These are phyloP conservation scores for Pyrrhosoma nymphula DNA, from an alignment of 2,888 invertebrate genomes.

Conservation along the genomic window DNA sequence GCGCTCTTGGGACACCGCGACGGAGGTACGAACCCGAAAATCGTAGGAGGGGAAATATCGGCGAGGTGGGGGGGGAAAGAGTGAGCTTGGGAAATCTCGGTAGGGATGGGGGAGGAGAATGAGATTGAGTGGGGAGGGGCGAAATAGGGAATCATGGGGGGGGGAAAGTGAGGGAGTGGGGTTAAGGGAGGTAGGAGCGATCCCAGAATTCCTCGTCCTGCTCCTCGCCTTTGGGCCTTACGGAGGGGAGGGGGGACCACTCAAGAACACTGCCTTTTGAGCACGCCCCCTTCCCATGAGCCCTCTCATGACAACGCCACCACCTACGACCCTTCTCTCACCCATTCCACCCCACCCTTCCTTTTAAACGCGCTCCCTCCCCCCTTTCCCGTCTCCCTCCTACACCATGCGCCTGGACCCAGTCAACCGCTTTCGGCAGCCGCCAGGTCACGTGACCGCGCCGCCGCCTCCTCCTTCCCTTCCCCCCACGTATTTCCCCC, in stretches of 20 bases:
- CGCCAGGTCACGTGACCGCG: slow-evolving; percentile 17
- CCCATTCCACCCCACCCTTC: background rate
- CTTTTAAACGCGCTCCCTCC: background rate
- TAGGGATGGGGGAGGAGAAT: background rate
- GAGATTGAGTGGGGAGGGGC: no score
- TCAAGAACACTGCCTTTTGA: slow-evolving; percentile 34
- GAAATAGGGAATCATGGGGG: no score
- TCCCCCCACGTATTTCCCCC: no score
- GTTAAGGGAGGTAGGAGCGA: background rate
- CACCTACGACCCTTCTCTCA: background rate
- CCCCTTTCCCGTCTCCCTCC: background rate
- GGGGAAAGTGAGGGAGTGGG: no score
- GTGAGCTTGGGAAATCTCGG: no score
- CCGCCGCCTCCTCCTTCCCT: background rate
- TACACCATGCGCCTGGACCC: background rate
- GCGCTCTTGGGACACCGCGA: no score
- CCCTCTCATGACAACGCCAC: slow-evolving; percentile 15
- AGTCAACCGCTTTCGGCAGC: slow-evolving; percentile 2
- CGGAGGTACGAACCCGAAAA: no score
- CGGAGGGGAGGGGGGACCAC: background rate
- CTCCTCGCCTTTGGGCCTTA: background rate
- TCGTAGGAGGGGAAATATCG: background rate
- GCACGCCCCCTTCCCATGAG: background rate
- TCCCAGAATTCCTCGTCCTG: background rate
- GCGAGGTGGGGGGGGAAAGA: no score